Evolutionary conservation across 2,797 vertebrate species (phyloP).

Genomic region (Clarias platycephalus): DNA sequence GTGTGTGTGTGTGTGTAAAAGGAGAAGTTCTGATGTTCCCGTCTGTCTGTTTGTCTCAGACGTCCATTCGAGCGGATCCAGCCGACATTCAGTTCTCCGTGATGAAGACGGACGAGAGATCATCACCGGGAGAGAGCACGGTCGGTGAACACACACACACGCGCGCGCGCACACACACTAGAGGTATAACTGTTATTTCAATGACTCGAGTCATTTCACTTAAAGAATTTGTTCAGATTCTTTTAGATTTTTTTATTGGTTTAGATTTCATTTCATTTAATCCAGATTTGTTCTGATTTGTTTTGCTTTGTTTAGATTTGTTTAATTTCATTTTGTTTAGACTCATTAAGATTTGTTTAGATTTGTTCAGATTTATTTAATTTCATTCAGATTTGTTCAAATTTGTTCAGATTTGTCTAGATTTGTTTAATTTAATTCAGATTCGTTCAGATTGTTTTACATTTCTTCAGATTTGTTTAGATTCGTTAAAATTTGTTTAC

Average conservation of each 20-base stretch:
- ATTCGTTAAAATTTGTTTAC: too few species aligned
- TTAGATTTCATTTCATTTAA: too few species aligned
- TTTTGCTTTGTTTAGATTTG: too few species aligned
- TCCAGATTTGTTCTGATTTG: background rate
- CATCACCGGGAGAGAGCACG: constrained; percentile 81
- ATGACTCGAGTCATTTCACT: background rate
- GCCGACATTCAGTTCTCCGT: constrained; percentile 87
- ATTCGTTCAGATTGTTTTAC: background rate
- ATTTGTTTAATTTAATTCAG: too few species aligned
- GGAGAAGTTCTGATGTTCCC: background rate
- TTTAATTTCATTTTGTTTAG: too few species aligned
- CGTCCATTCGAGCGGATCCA: constrained; percentile 81
- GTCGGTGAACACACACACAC: constrained; percentile 68
- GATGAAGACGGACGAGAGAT: constrained; percentile 90
- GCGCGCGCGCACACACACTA: background rate
- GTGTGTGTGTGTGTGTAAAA: background rate
- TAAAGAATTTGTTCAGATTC: background rate
- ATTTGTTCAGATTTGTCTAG: background rate
- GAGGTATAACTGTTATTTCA: too few species aligned
- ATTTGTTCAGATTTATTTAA: background rate
- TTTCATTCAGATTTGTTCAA: background rate
- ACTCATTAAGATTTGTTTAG: too few species aligned
- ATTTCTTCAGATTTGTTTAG: too few species aligned
- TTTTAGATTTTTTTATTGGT: background rate
- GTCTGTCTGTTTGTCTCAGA: constrained; percentile 70